A percentile compares a stretch with the other conserved stretches of the same genome.
These are phyloP conservation scores for Sialia sialis DNA, from an alignment of 2,113 vertebrate genomes.

Conservation along the genomic window DNA sequence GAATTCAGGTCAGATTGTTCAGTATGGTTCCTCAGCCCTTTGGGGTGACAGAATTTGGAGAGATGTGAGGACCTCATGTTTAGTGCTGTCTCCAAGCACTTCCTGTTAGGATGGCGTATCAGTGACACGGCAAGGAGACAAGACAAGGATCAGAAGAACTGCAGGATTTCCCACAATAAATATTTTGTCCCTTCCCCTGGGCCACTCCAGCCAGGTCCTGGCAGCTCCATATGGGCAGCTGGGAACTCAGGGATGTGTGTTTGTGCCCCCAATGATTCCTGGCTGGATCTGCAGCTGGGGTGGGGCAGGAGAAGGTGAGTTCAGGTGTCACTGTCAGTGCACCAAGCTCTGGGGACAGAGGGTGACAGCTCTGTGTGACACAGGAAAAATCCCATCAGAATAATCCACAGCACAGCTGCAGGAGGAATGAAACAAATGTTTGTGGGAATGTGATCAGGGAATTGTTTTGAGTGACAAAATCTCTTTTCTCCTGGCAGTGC, in stretches of 20 bases:
- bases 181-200: not conserved
- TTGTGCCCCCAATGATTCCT: not conserved
- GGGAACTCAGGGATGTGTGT: not conserved
- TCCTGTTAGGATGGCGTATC: not conserved
- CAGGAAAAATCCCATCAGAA: not conserved
- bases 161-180: not conserved
- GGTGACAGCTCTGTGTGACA: not conserved
- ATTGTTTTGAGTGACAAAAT: not conserved
- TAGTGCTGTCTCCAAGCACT: not conserved
- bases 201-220: not conserved
- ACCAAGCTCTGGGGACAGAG: not conserved
- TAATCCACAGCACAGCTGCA: not conserved
- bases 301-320: not conserved
- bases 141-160: not conserved
- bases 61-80: not conserved
- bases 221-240: not conserved
- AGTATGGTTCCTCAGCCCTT: not conserved
- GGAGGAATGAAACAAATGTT: not conserved
- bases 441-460: not conserved
- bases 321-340: not conserved
- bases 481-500: not conserved
- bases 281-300: not conserved
- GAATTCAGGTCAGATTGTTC: not conserved
- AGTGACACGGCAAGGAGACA: not conserved
- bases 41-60: not conserved